Percentiles rank a stretch among this genome's conserved stretches.
Evolutionary conservation across 2,113 vertebrate genomes (phyloP).

Genomic region (Sylvicapra grimmia): DNA sequence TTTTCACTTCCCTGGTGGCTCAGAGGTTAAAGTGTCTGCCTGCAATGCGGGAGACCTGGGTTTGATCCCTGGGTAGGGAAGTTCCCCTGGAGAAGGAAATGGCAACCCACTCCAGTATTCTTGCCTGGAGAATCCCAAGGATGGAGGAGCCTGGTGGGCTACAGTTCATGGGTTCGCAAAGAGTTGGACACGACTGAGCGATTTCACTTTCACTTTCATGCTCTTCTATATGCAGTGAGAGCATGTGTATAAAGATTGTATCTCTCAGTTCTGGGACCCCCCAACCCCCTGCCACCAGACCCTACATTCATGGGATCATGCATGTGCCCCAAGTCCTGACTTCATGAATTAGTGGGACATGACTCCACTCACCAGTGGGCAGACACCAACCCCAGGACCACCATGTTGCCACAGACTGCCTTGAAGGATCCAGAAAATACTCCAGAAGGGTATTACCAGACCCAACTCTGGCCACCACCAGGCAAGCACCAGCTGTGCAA

Average conservation of each 20-base stretch:
- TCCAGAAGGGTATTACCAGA: not conserved
- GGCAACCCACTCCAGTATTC: too few species aligned
- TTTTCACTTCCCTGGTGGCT: too few species aligned
- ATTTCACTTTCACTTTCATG: too few species aligned
- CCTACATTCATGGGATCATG: not conserved
- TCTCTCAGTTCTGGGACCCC: not conserved
- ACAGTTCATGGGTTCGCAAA: too few species aligned
- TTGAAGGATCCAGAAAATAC: not conserved
- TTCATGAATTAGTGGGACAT: not conserved
- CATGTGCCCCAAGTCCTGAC: not conserved
- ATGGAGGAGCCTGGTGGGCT: too few species aligned
- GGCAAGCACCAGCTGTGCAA: not conserved
- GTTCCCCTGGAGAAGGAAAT: too few species aligned
- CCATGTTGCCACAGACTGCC: not conserved
- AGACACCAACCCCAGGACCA: not conserved
- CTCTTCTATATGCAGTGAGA: not conserved
- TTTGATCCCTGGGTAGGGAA: too few species aligned
- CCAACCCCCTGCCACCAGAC: fast-evolving
- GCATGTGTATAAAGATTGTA: not conserved
- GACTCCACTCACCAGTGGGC: not conserved
- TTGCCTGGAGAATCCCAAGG: too few species aligned
- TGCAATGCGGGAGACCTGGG: too few species aligned
- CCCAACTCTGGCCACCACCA: not conserved
- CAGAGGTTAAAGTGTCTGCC: too few species aligned
- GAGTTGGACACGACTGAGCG: too few species aligned